A percentile compares a stretch with the other conserved stretches of the same genome.
These are phyloP conservation scores for Corvus hawaiiensis DNA, from an alignment of 2,113 vertebrate genomes.

Conservation along the genomic window DNA sequence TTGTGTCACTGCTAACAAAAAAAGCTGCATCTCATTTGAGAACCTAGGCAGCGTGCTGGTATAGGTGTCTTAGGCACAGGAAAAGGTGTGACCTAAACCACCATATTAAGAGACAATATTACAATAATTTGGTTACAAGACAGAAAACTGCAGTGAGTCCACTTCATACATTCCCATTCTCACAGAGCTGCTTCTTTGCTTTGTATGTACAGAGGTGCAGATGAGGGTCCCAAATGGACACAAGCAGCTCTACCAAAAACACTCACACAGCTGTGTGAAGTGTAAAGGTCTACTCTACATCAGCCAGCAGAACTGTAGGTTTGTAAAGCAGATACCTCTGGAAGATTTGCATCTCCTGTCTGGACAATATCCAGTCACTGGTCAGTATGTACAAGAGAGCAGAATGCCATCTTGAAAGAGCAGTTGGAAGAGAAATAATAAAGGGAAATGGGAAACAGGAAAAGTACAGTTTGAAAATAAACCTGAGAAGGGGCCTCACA, in stretches of 20 bases:
- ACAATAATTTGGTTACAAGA: not conserved
- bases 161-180: not conserved
- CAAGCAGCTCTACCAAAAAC: not conserved
- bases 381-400: not conserved
- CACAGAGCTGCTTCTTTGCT: not conserved
- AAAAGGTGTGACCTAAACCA: not conserved
- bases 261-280: not conserved
- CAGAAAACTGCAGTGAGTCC: not conserved
- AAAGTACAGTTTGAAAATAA: not conserved
- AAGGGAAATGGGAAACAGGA: not conserved
- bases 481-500: not conserved
- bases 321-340: not conserved
- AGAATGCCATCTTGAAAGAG: not conserved
- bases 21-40: not conserved
- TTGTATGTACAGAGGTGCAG: not conserved
- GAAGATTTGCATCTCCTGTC: not conserved
- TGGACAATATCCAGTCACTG: not conserved
- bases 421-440: not conserved
- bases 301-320: not conserved
- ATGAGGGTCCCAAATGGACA: not conserved
- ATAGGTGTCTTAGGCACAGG: not conserved
- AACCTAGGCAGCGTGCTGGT: not conserved
- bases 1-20: not conserved
- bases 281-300: not conserved
- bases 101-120: not conserved